These are phyloP conservation scores for Epinotia bilunana DNA, from an alignment of 2,888 invertebrate genomes.

Conservation along the genomic window DNA sequence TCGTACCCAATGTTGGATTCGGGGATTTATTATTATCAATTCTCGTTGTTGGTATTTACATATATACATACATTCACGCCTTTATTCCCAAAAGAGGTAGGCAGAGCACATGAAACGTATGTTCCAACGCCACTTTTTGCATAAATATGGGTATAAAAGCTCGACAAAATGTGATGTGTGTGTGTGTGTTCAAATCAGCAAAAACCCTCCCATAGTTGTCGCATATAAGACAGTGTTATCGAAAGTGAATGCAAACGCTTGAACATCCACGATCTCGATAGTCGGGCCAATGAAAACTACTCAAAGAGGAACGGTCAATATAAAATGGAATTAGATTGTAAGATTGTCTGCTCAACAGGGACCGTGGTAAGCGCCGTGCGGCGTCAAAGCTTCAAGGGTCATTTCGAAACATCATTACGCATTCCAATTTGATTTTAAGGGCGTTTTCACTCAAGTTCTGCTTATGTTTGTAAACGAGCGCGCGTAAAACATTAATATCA, in stretches of 20 bases:
- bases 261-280: slow-evolving; percentile 19
- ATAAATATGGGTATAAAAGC: too few relatives aligned
- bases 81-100: too few relatives aligned
- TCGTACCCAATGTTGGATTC: neutral
- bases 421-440: neutral
- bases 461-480: neutral
- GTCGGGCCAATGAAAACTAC: slow-evolving; percentile 21
- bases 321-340: slow-evolving; percentile 49
- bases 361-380: slow-evolving; percentile 13
- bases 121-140: too few relatives aligned
- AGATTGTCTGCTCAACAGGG: slow-evolving; percentile 44
- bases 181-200: too few relatives aligned
- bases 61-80: too few relatives aligned
- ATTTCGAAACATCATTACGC: neutral
- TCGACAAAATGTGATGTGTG: too few relatives aligned
- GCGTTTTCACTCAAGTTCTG: neutral
- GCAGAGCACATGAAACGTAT: too few relatives aligned
- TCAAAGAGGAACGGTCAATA: slow-evolving; percentile 40
- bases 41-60: neutral
- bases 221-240: neutral
- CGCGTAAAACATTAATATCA: neutral
- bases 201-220: neutral
- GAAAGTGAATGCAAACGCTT: slow-evolving; percentile 1
- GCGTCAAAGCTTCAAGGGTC: neutral
- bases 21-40: neutral